These are phyloP conservation scores for Antidorcas marsupialis DNA, from an alignment of 2,113 vertebrate species.

Conservation along the genomic window DNA sequence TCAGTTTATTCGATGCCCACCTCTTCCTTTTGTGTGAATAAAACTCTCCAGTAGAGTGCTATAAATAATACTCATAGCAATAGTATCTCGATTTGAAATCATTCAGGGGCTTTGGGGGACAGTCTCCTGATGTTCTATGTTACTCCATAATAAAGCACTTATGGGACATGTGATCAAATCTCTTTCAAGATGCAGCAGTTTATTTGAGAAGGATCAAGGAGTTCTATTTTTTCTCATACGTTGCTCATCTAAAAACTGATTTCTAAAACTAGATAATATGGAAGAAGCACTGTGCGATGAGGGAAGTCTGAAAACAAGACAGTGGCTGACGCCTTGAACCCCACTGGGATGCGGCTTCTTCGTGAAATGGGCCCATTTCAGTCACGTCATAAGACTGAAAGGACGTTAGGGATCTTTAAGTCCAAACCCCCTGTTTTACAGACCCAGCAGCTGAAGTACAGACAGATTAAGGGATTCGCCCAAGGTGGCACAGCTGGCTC, in stretches of 20 bases:
- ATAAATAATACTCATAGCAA: not conserved
- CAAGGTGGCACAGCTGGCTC: not conserved
- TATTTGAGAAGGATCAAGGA: not conserved
- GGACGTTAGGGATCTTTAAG: not conserved
- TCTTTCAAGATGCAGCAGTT: not conserved
- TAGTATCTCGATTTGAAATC: not conserved
- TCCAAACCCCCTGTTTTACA: not conserved
- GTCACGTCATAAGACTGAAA: not conserved
- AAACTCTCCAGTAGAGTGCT: not conserved
- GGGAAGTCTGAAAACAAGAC: not conserved
- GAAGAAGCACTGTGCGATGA: not conserved
- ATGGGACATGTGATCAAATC: not conserved
- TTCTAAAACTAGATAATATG: not conserved
- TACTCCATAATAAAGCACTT: not conserved
- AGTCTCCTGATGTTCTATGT: not conserved
- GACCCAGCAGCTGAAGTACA: not conserved
- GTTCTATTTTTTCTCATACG: slow-evolving; percentile 27
- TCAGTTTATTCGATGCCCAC: not conserved
- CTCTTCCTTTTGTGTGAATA: not conserved
- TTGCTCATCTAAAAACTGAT: slow-evolving; percentile 7
- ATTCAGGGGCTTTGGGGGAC: not conserved
- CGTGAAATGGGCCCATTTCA: not conserved
- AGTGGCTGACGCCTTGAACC: not conserved
- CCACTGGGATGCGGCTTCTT: not conserved
- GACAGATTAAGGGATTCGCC: not conserved